Conservation (phyloP, 2,797 vertebrate species). For the Sebastes jordani region DNA sequence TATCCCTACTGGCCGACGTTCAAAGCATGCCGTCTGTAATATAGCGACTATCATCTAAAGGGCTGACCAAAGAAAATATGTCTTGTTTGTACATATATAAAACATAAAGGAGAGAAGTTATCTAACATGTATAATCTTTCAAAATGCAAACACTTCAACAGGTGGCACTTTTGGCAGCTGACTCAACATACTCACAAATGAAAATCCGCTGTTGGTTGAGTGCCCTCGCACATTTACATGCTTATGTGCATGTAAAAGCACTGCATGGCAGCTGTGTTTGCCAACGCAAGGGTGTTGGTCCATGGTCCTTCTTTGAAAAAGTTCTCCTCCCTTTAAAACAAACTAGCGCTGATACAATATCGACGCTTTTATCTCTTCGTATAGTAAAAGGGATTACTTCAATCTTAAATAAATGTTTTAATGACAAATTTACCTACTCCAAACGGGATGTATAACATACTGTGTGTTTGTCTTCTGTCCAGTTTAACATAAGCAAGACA, state of each 20-base stretch:
- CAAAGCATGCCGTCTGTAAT: neutral
- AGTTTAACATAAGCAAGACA: neutral
- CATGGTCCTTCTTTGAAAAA: neutral
- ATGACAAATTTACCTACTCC: neutral
- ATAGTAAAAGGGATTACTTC: too few relatives aligned
- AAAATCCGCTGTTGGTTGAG: neutral
- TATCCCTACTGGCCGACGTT: neutral
- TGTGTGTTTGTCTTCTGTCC: neutral
- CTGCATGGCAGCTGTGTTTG: neutral
- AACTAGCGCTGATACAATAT: neutral
- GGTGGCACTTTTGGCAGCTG: neutral
- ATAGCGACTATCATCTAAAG: neutral
- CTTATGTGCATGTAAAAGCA: neutral
- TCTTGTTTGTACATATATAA: neutral
- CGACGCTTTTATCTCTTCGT: neutral
- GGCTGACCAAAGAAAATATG: neutral
- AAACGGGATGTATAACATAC: constrained; percentile 28
- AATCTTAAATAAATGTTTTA: constrained; percentile 1
- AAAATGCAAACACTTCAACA: neutral
- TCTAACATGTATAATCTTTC: neutral
- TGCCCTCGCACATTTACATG: neutral
- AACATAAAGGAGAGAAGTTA: neutral
- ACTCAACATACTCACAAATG: neutral
- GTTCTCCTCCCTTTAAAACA: constrained; percentile 11
- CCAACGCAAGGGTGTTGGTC: neutral